Evolutionary conservation across 2,113 vertebrate species (phyloP).

Genomic region (Peromyscus maniculatus): DNA sequence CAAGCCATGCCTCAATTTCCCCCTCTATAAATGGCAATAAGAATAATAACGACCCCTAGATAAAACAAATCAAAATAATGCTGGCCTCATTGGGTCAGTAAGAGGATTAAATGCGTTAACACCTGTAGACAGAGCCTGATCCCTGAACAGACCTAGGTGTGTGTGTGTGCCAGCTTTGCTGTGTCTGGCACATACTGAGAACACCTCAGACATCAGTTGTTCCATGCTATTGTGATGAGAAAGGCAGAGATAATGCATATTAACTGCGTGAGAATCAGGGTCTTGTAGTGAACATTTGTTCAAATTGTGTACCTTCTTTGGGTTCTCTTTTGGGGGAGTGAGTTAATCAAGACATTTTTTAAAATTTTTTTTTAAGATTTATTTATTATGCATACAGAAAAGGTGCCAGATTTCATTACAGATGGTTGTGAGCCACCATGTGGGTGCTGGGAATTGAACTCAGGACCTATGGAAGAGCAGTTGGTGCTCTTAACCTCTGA

Average conservation of each 20-base stretch:
- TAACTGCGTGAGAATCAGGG: background rate
- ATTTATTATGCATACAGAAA: too few species aligned
- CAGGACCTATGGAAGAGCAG: too few species aligned
- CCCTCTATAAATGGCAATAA: background rate
- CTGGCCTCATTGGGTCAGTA: background rate
- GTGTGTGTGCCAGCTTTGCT: background rate
- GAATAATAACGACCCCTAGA: background rate
- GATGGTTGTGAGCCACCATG: too few species aligned
- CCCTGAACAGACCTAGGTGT: background rate
- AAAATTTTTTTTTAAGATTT: too few species aligned
- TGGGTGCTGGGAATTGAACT: too few species aligned
- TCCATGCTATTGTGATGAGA: background rate
- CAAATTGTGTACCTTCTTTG: background rate
- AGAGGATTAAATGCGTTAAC: background rate
- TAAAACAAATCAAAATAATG: background rate
- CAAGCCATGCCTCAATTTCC: slow-evolving; percentile 1
- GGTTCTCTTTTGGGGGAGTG: background rate
- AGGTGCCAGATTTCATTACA: too few species aligned
- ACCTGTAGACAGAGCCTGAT: background rate
- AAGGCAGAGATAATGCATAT: background rate
- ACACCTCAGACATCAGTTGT: background rate
- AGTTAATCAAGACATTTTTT: background rate
- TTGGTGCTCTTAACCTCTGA: too few species aligned
- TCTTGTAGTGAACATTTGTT: background rate
- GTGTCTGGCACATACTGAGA: background rate